Evolutionary conservation across 1,140 invertebrate species (phyloP).

Genomic region (Lordiphosa mommai): DNA sequence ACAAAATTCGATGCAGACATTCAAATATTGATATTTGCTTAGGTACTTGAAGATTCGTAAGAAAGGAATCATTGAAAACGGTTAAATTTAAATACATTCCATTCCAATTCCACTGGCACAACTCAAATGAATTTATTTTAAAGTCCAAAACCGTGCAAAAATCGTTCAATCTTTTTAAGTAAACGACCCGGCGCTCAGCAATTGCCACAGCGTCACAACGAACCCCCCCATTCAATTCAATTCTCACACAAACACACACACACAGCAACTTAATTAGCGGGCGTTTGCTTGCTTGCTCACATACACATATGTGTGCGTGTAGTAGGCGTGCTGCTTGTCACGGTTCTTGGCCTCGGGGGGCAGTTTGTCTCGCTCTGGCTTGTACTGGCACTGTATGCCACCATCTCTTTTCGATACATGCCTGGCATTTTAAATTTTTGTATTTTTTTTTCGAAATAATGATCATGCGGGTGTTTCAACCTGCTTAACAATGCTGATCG

Average conservation of each 20-base stretch:
- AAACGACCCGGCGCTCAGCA: constrained; percentile 49
- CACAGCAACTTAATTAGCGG: constrained; percentile 21
- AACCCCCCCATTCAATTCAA: constrained; percentile 52
- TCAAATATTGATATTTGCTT: too few relatives aligned
- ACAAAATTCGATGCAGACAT: too few relatives aligned
- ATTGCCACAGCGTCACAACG: background rate
- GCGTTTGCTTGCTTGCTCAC: background rate
- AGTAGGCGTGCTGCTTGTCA: constrained; percentile 6
- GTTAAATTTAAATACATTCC: background rate
- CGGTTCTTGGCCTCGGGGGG: constrained; percentile 6
- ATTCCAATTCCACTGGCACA: constrained; percentile 30
- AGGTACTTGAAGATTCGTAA: too few relatives aligned
- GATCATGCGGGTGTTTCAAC: constrained; percentile 59
- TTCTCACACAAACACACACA: constrained; percentile 13
- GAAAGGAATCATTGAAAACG: too few relatives aligned
- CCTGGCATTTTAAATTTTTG: constrained; percentile 41
- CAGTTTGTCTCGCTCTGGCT: constrained; percentile 25
- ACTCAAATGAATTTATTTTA: constrained; percentile 50
- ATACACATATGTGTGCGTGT: background rate
- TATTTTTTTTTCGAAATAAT: constrained; percentile 12
- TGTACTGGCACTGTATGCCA: background rate
- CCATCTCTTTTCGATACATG: constrained; percentile 23
- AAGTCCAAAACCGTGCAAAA: constrained; percentile 71
- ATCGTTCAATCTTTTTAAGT: constrained; percentile 76
- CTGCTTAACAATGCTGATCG: constrained; percentile 27